Evolutionary conservation across 2,113 vertebrate genomes (phyloP).

Genomic region (Sapajus apella): DNA sequence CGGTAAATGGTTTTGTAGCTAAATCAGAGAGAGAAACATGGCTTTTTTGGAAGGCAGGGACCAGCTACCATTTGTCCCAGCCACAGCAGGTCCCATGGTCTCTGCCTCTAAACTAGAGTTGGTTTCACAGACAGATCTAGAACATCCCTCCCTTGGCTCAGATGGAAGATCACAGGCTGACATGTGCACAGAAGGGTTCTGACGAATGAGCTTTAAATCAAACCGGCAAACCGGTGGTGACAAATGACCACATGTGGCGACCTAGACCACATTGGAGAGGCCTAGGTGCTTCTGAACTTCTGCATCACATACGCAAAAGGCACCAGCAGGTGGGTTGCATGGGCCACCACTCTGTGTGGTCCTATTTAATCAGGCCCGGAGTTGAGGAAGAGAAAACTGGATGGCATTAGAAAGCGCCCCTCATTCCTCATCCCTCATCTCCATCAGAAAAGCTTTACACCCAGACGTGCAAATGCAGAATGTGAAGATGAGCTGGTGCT

Average conservation of each 20-base stretch:
- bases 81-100: background rate
- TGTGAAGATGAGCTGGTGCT: accelerated
- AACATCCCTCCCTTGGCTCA: accelerated
- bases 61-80: background rate
- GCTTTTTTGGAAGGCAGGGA: background rate
- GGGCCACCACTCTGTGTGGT: background rate
- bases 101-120: background rate
- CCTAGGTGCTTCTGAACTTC: background rate
- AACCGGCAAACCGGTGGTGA: no score
- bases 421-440: background rate
- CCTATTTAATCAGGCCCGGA: background rate
- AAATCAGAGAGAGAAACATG: background rate
- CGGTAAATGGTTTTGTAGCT: constrained; percentile 94
- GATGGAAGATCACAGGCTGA: accelerated
- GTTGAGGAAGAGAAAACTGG: background rate
- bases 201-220: background rate
- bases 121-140: background rate
- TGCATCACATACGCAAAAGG: background rate
- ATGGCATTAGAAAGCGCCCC: background rate
- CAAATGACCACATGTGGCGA: background rate
- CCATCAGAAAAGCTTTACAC: background rate
- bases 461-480: background rate
- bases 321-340: accelerated
- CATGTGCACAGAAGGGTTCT: background rate
- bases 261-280: no score